A percentile compares a stretch with the other conserved stretches of the same genome.
Conservation (phyloP, 2,797 vertebrate genomes). For the Coracias cyanogaster region DNA sequence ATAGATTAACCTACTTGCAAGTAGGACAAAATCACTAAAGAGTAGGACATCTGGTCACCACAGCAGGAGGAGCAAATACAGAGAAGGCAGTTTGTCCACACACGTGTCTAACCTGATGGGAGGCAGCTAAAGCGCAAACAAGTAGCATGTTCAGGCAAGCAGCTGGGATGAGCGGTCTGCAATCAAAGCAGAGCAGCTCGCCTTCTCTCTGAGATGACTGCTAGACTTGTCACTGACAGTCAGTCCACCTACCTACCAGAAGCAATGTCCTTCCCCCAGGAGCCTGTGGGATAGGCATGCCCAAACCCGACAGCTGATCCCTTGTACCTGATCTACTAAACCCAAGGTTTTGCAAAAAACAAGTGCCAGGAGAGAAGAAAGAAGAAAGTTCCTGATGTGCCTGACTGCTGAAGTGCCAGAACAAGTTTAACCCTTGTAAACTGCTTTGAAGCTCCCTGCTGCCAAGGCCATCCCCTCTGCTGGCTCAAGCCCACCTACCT, state of each 20-base stretch:
- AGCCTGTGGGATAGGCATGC: background rate
- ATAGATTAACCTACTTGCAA: conserved; percentile 70
- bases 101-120: background rate
- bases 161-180: rapidly evolving
- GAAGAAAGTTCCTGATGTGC: background rate
- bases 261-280: background rate
- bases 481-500: background rate
- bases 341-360: background rate
- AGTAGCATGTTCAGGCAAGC: background rate
- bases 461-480: background rate
- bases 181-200: background rate
- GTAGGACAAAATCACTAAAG: conserved; percentile 18
- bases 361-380: background rate
- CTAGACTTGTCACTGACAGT: background rate
- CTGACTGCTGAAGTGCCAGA: background rate
- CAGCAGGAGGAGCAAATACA: background rate
- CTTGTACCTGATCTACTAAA: background rate
- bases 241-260: background rate
- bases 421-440: background rate
- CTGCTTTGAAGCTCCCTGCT: background rate
- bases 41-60: conserved; percentile 53
- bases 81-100: background rate
- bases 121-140: background rate
- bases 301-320: background rate
- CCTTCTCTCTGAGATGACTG: background rate